A percentile compares a stretch with the other conserved stretches of the same genome.
Conservation (phyloP, 2,113 vertebrate species). For the Emydura subglobosa region DNA sequence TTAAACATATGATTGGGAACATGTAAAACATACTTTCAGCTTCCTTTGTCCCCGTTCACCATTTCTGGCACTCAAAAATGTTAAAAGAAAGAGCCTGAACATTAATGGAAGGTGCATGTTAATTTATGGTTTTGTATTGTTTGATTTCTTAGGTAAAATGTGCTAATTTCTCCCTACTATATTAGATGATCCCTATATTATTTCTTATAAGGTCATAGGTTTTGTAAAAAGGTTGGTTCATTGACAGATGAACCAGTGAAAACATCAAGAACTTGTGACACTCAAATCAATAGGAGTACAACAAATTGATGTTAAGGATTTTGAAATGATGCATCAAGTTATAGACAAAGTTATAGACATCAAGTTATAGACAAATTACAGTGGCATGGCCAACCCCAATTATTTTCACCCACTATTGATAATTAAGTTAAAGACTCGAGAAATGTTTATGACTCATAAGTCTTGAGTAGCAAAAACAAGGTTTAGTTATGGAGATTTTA, state of each 20-base stretch:
- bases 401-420: not conserved
- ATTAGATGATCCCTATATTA: not conserved
- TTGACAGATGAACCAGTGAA: not conserved
- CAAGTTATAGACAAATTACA: not conserved
- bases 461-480: not conserved
- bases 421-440: not conserved
- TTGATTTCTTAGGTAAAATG: not conserved
- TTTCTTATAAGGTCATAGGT: not conserved
- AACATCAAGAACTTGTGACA: not conserved
- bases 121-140: not conserved
- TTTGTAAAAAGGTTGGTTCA: not conserved
- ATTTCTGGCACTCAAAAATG: not conserved
- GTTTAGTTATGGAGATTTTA: not conserved
- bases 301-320: not conserved
- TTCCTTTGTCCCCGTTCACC: not conserved
- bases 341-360: not conserved
- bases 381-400: not conserved
- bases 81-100: not conserved
- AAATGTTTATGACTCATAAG: not conserved
- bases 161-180: not conserved
- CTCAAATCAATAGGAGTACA: not conserved
- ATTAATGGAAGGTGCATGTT: not conserved
- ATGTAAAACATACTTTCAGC: not conserved
- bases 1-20: not conserved
- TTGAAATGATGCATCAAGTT: not conserved